A percentile compares a stretch with the other conserved stretches of the same genome.
Evolutionary conservation across 2,113 vertebrate genomes (phyloP).

Genomic region (Daboia siamensis): DNA sequence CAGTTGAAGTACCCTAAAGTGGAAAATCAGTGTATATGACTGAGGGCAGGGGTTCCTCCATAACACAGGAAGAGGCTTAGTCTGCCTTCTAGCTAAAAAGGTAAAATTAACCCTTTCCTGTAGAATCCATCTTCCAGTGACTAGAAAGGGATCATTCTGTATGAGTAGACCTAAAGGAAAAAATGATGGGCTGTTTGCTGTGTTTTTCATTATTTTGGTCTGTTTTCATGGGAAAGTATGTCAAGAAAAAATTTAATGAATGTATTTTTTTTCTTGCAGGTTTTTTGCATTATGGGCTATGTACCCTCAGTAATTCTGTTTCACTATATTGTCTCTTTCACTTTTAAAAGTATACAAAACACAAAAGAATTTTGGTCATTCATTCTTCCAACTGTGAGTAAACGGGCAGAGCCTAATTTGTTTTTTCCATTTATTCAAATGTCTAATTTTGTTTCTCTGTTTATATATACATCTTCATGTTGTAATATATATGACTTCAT

Average conservation of each 20-base stretch:
- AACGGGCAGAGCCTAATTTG: background rate
- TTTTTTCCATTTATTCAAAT: background rate
- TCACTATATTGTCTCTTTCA: constrained; percentile 89
- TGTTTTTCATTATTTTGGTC: background rate
- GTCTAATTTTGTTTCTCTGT: background rate
- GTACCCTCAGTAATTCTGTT: constrained; percentile 88
- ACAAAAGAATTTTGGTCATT: constrained; percentile 92
- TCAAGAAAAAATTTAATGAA: background rate
- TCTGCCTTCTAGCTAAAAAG: too few relatives aligned
- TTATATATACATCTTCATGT: background rate
- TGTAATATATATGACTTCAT: background rate
- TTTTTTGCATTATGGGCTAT: constrained; percentile 85
- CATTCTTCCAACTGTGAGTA: constrained; percentile 90
- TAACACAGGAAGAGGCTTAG: too few relatives aligned
- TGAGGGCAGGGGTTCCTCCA: too few relatives aligned
- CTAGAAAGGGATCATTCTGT: too few relatives aligned
- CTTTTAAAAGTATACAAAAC: constrained; percentile 85
- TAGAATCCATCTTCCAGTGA: too few relatives aligned
- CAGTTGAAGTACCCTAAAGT: too few relatives aligned
- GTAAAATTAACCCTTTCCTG: too few relatives aligned
- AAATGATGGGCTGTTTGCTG: too few relatives aligned
- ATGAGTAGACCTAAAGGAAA: background rate
- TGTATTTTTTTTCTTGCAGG: constrained; percentile 64
- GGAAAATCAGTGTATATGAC: too few relatives aligned
- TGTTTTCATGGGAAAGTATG: background rate